phyloP scores from a whole-genome alignment of 2,888 invertebrate genomes.

The Deilephila porcellus region DNA sequence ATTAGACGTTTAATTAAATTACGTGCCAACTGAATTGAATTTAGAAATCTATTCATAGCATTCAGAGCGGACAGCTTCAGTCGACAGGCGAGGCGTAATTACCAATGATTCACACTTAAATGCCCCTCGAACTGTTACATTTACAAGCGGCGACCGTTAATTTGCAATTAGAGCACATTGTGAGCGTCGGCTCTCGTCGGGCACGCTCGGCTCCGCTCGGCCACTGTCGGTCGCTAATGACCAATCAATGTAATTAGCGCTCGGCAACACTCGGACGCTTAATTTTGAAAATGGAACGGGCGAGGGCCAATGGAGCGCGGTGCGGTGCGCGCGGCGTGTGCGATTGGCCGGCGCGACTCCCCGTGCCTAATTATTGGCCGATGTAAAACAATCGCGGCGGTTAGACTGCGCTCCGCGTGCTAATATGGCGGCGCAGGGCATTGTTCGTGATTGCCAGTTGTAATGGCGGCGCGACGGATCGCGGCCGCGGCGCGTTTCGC shows the following conservation, averaged over 20 bases:
- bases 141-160: constrained; percentile 32
- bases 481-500: constrained; percentile 43
- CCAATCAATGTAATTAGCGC: constrained; percentile 70
- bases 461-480: constrained; percentile 59
- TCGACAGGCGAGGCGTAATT: constrained; percentile 2
- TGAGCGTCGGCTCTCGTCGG: constrained; percentile 5
- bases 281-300: constrained; percentile 57
- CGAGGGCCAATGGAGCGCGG: constrained; percentile 56
- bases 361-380: constrained; percentile 72
- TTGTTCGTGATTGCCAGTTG: constrained; percentile 61
- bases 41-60: neutral
- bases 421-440: constrained; percentile 65
- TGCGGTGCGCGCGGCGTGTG: constrained; percentile 49
- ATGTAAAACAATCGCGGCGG: constrained; percentile 62
- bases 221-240: constrained; percentile 43
- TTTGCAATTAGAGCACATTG: constrained; percentile 41
- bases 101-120: constrained; percentile 20
- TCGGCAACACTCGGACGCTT: constrained; percentile 54
- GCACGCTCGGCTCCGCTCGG: neutral
- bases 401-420: constrained; percentile 50
- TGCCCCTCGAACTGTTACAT: constrained; percentile 17
- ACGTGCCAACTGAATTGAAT: neutral
- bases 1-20: neutral
- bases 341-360: constrained; percentile 63
- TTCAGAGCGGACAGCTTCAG: neutral